These are phyloP conservation scores for Macrotis lagotis DNA, from an alignment of 2,113 vertebrate species.

Conservation along the genomic window DNA sequence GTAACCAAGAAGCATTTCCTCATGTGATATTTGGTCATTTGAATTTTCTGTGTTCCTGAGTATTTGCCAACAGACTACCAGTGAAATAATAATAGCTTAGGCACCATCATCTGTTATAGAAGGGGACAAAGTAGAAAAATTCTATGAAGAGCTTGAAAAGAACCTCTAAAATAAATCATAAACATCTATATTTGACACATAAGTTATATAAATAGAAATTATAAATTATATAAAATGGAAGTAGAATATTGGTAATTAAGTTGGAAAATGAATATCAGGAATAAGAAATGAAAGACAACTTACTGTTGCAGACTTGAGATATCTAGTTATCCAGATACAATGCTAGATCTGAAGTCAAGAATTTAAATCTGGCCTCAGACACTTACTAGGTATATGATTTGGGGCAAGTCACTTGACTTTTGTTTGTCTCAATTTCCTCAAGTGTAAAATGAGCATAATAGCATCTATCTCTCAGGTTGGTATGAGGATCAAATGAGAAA, in stretches of 20 bases:
- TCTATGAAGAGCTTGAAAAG: not conserved
- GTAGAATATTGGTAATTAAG: not conserved
- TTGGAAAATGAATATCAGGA: not conserved
- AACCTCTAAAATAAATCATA: not conserved
- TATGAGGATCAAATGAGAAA: too few species aligned
- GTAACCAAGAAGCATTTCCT: too few species aligned
- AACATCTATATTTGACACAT: not conserved
- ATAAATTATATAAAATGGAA: too few species aligned
- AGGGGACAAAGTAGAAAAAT: not conserved
- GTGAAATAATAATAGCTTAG: not conserved
- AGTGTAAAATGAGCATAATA: not conserved
- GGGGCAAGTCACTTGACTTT: too few species aligned
- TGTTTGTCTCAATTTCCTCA: not conserved
- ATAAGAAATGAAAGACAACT: not conserved
- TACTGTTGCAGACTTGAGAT: too few species aligned
- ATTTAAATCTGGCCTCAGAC: not conserved
- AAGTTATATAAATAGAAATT: not conserved
- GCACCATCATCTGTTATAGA: not conserved
- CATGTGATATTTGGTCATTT: too few species aligned
- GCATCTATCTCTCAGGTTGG: too few species aligned
- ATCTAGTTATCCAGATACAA: not conserved
- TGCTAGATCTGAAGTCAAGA: not conserved
- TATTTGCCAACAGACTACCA: too few species aligned
- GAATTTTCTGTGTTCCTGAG: too few species aligned
- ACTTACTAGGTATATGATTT: not conserved